Percentiles rank a stretch among this genome's conserved stretches.
These are phyloP conservation scores for Gasteruption jaculator DNA, from an alignment of 2,888 invertebrate genomes.

Conservation along the genomic window DNA sequence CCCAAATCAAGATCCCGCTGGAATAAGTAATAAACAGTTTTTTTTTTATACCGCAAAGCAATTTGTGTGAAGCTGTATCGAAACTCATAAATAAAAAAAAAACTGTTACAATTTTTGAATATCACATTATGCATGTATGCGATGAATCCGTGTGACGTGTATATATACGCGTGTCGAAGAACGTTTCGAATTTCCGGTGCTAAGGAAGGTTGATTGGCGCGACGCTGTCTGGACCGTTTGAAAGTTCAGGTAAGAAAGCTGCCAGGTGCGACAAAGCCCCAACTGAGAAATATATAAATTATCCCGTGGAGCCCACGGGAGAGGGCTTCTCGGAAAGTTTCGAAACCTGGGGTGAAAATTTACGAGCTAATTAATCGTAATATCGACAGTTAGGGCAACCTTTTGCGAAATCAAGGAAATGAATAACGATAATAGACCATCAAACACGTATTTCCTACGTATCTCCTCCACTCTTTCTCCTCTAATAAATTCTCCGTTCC, in stretches of 20 bases:
- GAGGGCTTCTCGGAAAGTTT: slow-evolving; percentile 43
- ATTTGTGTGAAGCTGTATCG: too few relatives aligned
- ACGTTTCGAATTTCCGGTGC: slow-evolving; percentile 12
- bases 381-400: slow-evolving; percentile 37
- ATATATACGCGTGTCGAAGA: slow-evolving; percentile 6
- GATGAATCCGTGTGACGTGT: too few relatives aligned
- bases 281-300: slow-evolving; percentile 47
- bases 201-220: slow-evolving; percentile 32
- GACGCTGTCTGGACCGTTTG: slow-evolving; percentile 41
- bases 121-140: too few relatives aligned
- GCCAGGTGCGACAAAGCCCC: slow-evolving; percentile 37
- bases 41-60: too few relatives aligned
- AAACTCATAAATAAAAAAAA: too few relatives aligned
- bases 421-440: slow-evolving; percentile 13
- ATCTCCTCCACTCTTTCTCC: too few relatives aligned
- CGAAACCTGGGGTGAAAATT: slow-evolving; percentile 43
- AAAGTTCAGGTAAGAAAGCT: slow-evolving; percentile 28
- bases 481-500: too few relatives aligned
- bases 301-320: slow-evolving; percentile 35
- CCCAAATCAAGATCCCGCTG: too few relatives aligned
- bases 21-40: too few relatives aligned
- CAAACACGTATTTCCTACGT: too few relatives aligned
- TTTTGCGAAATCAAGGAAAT: slow-evolving; percentile 13
- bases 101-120: too few relatives aligned
- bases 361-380: slow-evolving; percentile 49